A percentile compares a stretch with the other conserved stretches of the same genome.
Evolutionary conservation across 2,797 vertebrate genomes (phyloP).

Genomic region (Acanthurus lineatus): DNA sequence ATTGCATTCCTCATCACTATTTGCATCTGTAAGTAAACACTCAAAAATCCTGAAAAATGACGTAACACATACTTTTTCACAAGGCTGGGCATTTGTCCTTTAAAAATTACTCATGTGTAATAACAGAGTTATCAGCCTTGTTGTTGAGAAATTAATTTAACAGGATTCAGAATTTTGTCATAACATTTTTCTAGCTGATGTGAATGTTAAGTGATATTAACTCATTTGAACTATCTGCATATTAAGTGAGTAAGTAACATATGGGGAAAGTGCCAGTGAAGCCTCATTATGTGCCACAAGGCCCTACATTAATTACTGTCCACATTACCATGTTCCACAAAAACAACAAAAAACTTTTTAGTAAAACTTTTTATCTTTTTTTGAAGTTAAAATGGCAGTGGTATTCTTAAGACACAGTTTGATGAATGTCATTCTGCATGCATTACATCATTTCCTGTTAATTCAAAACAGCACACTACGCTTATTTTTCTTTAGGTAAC

Average conservation of each 20-base stretch:
- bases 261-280: background rate
- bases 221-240: background rate
- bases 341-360: too few species aligned
- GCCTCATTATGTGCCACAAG: background rate
- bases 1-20: conserved; percentile 91
- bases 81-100: background rate
- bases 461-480: background rate
- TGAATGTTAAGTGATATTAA: background rate
- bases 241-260: background rate
- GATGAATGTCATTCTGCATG: background rate
- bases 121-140: background rate
- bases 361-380: too few species aligned
- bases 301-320: too few species aligned
- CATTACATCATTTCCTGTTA: background rate
- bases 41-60: background rate
- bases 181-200: background rate
- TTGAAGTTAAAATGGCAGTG: too few species aligned
- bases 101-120: background rate
- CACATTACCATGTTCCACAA: too few species aligned
- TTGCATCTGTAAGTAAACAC: conserved; percentile 91
- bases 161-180: background rate
- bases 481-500: background rate
- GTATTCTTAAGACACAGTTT: background rate
- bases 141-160: background rate
- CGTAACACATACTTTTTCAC: background rate